Conservation (phyloP, 2,888 invertebrate species). For the Harmothoe impar region DNA sequence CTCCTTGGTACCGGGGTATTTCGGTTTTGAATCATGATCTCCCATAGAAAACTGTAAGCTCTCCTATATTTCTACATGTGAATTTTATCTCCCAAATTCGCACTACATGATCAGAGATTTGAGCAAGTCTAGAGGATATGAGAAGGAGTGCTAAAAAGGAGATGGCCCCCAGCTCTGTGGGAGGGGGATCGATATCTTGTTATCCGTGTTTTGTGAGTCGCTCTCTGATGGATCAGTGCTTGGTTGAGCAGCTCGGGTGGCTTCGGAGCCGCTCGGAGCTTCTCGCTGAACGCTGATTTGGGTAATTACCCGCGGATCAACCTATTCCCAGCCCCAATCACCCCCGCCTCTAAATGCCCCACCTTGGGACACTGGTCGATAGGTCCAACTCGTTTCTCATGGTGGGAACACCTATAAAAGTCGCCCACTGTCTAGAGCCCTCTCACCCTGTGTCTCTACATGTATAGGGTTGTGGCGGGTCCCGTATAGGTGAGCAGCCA, state of each 20-base stretch:
- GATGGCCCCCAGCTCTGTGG: no score
- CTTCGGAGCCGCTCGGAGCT: not conserved
- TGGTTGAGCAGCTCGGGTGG: conserved; percentile 7
- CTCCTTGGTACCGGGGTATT: no score
- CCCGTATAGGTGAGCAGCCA: no score
- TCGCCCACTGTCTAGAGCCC: not conserved
- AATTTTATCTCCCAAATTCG: no score
- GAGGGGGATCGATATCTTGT: conserved; percentile 25
- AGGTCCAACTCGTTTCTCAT: not conserved
- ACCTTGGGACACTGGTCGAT: not conserved
- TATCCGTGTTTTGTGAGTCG: conserved; percentile 5
- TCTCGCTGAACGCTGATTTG: not conserved
- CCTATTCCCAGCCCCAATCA: conserved; percentile 36
- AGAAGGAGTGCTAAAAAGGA: no score
- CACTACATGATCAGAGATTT: no score
- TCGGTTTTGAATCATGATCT: no score
- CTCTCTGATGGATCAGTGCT: conserved; percentile 7
- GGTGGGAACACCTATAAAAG: not conserved
- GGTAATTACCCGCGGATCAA: conserved; percentile 57
- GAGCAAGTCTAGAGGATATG: no score
- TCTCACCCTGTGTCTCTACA: not conserved
- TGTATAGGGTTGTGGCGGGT: no score
- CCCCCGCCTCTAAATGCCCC: not conserved
- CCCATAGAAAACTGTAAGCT: no score
- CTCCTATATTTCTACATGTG: no score